These are phyloP conservation scores for Gasterosteus nipponicus DNA, from an alignment of 2,113 vertebrate genomes.

Conservation along the genomic window DNA sequence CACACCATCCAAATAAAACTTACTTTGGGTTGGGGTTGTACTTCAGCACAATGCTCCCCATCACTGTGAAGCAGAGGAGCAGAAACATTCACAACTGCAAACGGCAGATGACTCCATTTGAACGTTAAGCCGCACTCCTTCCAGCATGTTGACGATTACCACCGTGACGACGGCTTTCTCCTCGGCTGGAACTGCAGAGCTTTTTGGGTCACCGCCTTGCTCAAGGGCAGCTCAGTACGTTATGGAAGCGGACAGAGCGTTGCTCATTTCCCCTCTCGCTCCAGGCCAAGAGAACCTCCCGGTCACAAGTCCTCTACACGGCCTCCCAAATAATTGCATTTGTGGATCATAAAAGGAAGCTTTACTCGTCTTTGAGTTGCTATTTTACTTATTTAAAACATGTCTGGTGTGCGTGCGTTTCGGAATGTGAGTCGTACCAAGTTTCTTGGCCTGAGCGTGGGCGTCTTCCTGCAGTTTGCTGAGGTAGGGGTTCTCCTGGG, in stretches of 20 bases:
- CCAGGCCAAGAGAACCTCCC: not conserved
- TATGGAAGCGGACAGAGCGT: not conserved
- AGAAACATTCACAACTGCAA: not conserved
- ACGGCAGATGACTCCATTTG: not conserved
- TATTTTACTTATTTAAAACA: not conserved
- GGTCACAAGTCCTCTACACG: not conserved
- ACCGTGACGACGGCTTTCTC: not conserved
- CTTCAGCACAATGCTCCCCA: conserved; percentile 95
- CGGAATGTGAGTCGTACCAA: conserved; percentile 78
- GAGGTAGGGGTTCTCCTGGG: conserved; percentile 97
- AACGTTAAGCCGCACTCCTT: no score
- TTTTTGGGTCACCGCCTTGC: conserved; percentile 39
- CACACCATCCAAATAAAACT: conserved; percentile 60
- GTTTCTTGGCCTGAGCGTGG: conserved; percentile 88
- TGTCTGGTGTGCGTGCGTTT: not conserved
- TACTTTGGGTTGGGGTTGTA: conserved; percentile 91
- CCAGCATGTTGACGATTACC: not conserved
- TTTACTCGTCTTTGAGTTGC: not conserved
- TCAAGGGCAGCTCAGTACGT: conserved; percentile 31
- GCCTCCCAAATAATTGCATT: not conserved
- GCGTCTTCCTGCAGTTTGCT: conserved; percentile 89
- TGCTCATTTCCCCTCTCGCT: conserved; percentile 26
- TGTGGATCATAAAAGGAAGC: not conserved
- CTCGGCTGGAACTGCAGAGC: not conserved
- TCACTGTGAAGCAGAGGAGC: conserved; percentile 76